phyloP scores from a whole-genome alignment of 2,888 invertebrate genomes.

The Galeopsomyia nigrocyanea region DNA sequence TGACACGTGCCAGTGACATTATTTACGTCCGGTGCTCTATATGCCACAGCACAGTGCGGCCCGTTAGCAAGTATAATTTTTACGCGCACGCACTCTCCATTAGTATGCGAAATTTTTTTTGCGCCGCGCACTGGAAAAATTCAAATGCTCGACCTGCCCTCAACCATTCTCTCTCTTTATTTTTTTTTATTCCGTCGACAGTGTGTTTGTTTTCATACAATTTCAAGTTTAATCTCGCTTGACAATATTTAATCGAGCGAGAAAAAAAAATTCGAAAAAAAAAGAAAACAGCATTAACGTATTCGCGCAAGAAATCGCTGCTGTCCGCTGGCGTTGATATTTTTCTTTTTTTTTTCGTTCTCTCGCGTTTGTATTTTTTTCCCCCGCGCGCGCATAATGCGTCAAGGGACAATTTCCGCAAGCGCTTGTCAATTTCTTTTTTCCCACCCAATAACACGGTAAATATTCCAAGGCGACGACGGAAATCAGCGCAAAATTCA shows the following conservation, averaged over 20 bases:
- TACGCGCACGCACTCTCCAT: slow-evolving; percentile 49
- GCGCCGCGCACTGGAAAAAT: no score
- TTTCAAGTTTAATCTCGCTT: no score
- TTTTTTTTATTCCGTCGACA: no score
- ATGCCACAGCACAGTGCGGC: not conserved
- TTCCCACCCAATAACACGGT: slow-evolving; percentile 22
- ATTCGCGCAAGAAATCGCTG: slow-evolving; percentile 1
- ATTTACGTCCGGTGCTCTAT: slow-evolving; percentile 54
- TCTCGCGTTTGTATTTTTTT: slow-evolving; percentile 5
- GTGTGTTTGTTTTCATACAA: no score
- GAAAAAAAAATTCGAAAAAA: not conserved
- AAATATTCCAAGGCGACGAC: slow-evolving; percentile 36
- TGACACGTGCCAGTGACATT: slow-evolving; percentile 63
- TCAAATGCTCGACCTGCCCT: no score
- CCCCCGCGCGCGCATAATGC: slow-evolving; percentile 22
- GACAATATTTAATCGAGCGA: no score
- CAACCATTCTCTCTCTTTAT: no score
- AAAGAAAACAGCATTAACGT: not conserved
- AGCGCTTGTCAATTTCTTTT: slow-evolving; percentile 20
- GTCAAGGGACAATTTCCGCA: slow-evolving; percentile 12
- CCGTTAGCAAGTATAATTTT: slow-evolving; percentile 64
- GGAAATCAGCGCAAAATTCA: slow-evolving; percentile 39
- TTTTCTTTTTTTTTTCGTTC: slow-evolving; percentile 13
- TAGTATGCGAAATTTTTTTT: not conserved
- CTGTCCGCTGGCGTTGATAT: slow-evolving; percentile 22